These are phyloP conservation scores for Nannospalax galili DNA, from an alignment of 2,113 vertebrate species.

Conservation along the genomic window DNA sequence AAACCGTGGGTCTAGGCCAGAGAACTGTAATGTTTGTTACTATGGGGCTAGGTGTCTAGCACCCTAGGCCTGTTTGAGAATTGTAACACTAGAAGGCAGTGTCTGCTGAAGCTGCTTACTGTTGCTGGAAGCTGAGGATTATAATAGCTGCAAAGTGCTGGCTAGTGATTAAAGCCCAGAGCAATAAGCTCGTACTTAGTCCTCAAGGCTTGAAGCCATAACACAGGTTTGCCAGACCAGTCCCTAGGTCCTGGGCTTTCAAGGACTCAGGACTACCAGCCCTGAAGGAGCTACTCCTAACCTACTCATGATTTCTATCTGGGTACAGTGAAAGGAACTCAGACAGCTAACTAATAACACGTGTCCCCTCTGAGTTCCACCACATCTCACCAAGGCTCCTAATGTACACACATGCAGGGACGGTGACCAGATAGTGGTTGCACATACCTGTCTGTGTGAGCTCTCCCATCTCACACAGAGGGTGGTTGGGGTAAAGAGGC, in stretches of 20 bases:
- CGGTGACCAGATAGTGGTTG: rapidly evolving
- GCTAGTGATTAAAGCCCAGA: background rate
- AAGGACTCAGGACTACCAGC: background rate
- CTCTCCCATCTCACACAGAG: slow-evolving; percentile 95
- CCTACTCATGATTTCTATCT: background rate
- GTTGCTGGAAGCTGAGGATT: background rate
- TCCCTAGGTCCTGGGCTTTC: background rate
- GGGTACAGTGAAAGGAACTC: no score
- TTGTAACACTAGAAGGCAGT: background rate
- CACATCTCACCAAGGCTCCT: rapidly evolving
- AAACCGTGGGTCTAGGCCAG: background rate
- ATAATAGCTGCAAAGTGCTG: background rate
- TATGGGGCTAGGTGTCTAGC: no score
- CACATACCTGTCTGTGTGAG: slow-evolving; percentile 96
- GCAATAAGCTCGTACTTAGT: background rate
- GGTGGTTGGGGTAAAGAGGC: slow-evolving; percentile 94
- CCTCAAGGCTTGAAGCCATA: background rate
- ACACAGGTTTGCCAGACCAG: background rate
- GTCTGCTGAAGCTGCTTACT: background rate
- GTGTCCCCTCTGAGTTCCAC: rapidly evolving
- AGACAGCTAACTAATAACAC: background rate
- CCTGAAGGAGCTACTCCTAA: background rate
- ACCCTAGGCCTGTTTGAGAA: background rate
- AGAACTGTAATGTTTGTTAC: no score
- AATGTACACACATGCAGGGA: rapidly evolving